Evolutionary conservation across 2,888 invertebrate genomes (phyloP).

Genomic region (Mesorhabditis belari): DNA sequence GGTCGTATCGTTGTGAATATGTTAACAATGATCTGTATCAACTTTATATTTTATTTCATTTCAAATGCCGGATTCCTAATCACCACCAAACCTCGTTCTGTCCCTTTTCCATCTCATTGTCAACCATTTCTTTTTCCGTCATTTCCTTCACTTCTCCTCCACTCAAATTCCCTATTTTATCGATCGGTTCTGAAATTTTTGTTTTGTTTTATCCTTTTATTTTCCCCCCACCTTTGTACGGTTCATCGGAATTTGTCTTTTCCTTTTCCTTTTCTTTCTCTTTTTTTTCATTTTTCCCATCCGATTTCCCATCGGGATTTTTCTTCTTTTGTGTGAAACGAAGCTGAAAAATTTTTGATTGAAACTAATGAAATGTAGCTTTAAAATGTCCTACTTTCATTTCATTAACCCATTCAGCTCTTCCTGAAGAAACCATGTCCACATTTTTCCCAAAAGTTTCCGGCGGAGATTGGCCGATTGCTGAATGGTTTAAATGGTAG

Average conservation of each 20-base stretch:
- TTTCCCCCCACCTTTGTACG: constrained; percentile 12
- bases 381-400: constrained; percentile 18
- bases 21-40: too few species aligned
- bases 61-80: too few species aligned
- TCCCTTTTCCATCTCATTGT: too few species aligned
- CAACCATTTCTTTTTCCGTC: background rate
- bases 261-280: constrained; percentile 17
- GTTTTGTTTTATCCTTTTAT: constrained; percentile 11
- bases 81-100: too few species aligned
- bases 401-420: constrained; percentile 49
- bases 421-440: constrained; percentile 44
- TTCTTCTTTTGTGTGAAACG: constrained; percentile 18
- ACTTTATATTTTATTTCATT: too few species aligned
- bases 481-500: constrained; percentile 10
- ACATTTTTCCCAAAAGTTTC: constrained; percentile 36
- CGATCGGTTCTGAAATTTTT: too few species aligned
- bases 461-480: constrained; percentile 25
- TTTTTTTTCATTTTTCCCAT: constrained; percentile 19
- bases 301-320: constrained; percentile 24
- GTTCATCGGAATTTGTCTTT: constrained; percentile 3
- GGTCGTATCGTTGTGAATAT: too few species aligned
- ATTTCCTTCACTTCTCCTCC: background rate
- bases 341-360: background rate
- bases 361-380: background rate
- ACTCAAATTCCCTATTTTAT: constrained; percentile 6